These are phyloP conservation scores for Meles meles DNA, from an alignment of 2,113 vertebrate species.

Conservation along the genomic window DNA sequence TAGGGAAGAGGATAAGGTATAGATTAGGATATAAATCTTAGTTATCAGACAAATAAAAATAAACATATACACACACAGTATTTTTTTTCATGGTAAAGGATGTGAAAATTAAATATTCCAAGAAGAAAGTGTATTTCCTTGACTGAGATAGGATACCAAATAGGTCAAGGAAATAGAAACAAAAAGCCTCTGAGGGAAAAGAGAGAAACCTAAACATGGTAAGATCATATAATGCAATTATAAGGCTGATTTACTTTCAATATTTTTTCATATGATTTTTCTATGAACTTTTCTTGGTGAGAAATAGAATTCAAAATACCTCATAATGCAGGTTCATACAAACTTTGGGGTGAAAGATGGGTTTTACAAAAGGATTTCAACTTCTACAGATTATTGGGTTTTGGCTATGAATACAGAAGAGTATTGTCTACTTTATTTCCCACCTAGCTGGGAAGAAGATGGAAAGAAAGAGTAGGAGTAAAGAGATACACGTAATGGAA, in stretches of 20 bases:
- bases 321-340: neutral
- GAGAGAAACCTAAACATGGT: neutral
- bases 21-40: neutral
- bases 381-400: neutral
- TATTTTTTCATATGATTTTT: neutral
- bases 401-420: neutral
- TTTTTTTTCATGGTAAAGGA: neutral
- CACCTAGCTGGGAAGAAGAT: neutral
- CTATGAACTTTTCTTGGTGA: neutral
- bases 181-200: neutral
- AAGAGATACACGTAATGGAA: neutral
- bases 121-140: neutral
- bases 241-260: neutral
- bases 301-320: neutral
- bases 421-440: neutral
- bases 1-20: neutral
- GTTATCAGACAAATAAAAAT: neutral
- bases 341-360: neutral
- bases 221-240: neutral
- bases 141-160: neutral
- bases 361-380: slow-evolving; percentile 8
- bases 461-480: neutral
- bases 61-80: neutral
- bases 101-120: neutral
- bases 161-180: neutral